A percentile compares a stretch with the other conserved stretches of the same genome.
phyloP scores from a whole-genome alignment of 2,113 vertebrate genomes.

The Apteryx owenii region DNA sequence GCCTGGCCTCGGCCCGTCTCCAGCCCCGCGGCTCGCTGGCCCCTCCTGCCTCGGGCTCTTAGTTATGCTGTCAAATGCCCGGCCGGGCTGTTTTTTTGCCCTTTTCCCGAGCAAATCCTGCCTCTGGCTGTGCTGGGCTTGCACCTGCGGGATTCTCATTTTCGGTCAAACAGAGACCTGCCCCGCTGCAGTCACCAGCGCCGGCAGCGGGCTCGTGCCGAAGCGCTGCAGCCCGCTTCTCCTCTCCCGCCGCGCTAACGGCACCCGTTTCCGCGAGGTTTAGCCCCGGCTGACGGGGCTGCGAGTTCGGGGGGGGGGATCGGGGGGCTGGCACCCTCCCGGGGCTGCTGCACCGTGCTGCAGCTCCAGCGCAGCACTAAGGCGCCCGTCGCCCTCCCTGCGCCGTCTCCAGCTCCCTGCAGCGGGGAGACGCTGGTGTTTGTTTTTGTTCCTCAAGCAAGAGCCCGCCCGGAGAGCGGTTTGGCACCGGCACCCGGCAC shows the following conservation, averaged over 20 bases:
- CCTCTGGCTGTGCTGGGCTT: not conserved
- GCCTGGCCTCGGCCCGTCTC: not conserved
- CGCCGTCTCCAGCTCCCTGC: not conserved
- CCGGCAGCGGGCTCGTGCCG: not conserved
- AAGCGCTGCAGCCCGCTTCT: not conserved
- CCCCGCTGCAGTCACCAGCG: not conserved
- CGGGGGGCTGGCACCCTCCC: too few species aligned
- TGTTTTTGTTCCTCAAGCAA: not conserved
- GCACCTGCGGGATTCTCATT: not conserved
- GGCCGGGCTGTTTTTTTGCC: too few species aligned
- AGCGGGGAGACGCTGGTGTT: accelerated
- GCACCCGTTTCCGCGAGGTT: not conserved
- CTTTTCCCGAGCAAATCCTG: not conserved
- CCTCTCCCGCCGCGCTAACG: not conserved
- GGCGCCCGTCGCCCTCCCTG: not conserved
- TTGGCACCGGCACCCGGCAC: not conserved
- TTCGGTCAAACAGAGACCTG: not conserved
- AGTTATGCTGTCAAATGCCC: not conserved
- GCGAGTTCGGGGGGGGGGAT: not conserved
- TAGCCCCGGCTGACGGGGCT: not conserved
- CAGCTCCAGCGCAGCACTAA: too few species aligned
- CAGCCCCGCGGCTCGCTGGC: not conserved
- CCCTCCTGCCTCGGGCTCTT: not conserved
- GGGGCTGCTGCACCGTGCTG: too few species aligned
- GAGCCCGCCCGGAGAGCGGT: accelerated